A percentile compares a stretch with the other conserved stretches of the same genome.
phyloP scores from a whole-genome alignment of 2,797 vertebrate species.

The Sparus aurata region DNA sequence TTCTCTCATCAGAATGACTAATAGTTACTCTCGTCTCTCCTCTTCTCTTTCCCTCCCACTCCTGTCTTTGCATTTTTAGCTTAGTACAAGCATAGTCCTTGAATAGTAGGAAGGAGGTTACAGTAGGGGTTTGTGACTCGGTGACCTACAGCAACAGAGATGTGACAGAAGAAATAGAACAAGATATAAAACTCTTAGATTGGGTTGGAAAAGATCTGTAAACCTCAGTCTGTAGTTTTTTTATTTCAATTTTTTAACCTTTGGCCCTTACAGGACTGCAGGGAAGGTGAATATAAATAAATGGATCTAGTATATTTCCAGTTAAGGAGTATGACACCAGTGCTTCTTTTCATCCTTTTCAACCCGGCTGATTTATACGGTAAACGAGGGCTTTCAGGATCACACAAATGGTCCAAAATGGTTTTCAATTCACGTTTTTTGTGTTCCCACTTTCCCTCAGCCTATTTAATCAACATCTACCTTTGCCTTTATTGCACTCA shows the following conservation, averaged over 20 bases:
- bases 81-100: neutral
- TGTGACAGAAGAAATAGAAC: neutral
- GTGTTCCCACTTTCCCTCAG: neutral
- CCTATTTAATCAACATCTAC: too few species aligned
- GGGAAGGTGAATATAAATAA: neutral
- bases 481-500: neutral
- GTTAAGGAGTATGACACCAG: neutral
- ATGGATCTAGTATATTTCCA: neutral
- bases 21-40: slow-evolving; percentile 1
- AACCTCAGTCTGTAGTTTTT: neutral
- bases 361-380: neutral
- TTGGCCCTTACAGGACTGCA: neutral
- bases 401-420: neutral
- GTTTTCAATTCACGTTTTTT: neutral
- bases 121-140: neutral
- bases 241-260: neutral
- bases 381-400: neutral
- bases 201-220: neutral
- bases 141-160: slow-evolving; percentile 15
- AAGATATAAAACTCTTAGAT: neutral
- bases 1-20: slow-evolving; percentile 52
- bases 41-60: slow-evolving; percentile 25
- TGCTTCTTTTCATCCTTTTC: neutral
- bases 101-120: neutral
- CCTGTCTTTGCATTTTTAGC: slow-evolving; percentile 18